Conservation (phyloP, 2,888 invertebrate species). For the Rhabditophanes sp. region DNA sequence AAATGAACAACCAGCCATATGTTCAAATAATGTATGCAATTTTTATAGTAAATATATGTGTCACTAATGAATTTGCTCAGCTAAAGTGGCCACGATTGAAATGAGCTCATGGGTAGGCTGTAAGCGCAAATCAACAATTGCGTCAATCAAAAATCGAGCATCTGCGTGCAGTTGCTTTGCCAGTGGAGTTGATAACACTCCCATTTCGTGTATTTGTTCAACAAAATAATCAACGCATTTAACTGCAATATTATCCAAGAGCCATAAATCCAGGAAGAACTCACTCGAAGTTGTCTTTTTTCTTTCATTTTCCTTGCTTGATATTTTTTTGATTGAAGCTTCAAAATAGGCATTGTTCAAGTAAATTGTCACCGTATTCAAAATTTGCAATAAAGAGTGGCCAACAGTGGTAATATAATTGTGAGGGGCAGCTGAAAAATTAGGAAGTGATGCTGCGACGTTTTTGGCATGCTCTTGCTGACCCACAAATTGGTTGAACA, state of each 20-base stretch:
- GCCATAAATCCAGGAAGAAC: conserved; percentile 23
- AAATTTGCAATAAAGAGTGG: conserved; percentile 13
- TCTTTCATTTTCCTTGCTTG: too few relatives aligned
- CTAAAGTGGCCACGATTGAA: too few relatives aligned
- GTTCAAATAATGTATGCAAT: too few relatives aligned
- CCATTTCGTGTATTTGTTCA: too few relatives aligned
- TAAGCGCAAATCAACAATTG: conserved; percentile 17
- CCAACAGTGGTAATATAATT: conserved; percentile 23
- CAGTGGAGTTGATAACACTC: conserved; percentile 10
- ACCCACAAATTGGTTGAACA: conserved; percentile 13
- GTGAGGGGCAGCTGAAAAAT: conserved; percentile 18
- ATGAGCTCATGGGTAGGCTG: conserved; percentile 14
- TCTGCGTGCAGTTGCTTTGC: conserved; percentile 18
- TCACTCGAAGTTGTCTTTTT: too few relatives aligned
- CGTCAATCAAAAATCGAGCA: conserved; percentile 19
- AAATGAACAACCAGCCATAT: too few relatives aligned
- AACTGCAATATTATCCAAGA: conserved; percentile 12
- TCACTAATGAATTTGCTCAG: too few relatives aligned
- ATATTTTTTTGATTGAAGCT: too few relatives aligned
- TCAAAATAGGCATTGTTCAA: too few relatives aligned
- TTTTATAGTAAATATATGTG: too few relatives aligned
- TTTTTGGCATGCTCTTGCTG: background rate
- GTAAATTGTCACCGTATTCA: conserved; percentile 4
- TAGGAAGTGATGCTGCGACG: conserved; percentile 16
- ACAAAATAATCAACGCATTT: conserved; percentile 16